phyloP scores from a whole-genome alignment of 1,140 invertebrate species.

The Cotesia chilonis region DNA sequence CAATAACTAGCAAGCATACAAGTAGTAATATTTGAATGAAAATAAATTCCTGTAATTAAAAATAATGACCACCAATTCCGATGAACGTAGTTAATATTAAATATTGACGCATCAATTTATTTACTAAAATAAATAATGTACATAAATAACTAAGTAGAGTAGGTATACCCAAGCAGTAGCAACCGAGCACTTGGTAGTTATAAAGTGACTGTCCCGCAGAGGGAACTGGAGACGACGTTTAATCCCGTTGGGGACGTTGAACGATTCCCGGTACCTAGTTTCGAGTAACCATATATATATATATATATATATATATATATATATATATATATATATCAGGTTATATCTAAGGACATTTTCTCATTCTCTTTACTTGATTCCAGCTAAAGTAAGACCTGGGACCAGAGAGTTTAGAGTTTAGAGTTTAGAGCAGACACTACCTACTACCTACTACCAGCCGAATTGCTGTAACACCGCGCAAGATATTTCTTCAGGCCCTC shows the following conservation, averaged over 20 bases:
- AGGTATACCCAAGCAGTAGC: neutral
- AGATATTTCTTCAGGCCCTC: slow-evolving; percentile 28
- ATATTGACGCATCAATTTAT: no score
- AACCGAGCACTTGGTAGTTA: slow-evolving; percentile 26
- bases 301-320: no score
- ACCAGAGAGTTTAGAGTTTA: no score
- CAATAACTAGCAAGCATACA: no score
- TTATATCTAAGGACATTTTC: neutral
- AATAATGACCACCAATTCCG: no score
- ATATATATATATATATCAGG: neutral
- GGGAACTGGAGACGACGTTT: slow-evolving; percentile 27
- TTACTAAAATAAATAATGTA: neutral
- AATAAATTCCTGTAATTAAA: no score
- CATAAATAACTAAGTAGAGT: slow-evolving; percentile 16
- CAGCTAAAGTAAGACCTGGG: no score
- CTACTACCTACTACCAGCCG: neutral
- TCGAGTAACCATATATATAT: neutral
- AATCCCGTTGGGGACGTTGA: slow-evolving; percentile 33
- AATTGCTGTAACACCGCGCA: slow-evolving; percentile 17
- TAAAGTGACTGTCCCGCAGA: slow-evolving; percentile 28
- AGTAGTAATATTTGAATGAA: no score
- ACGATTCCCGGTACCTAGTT: slow-evolving; percentile 31
- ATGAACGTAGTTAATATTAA: no score
- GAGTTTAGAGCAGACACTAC: no score
- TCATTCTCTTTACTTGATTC: slow-evolving; percentile 5